A percentile compares a stretch with the other conserved stretches of the same genome.
Evolutionary conservation across 2,113 vertebrate species (phyloP).

Genomic region (Stegastes partitus): DNA sequence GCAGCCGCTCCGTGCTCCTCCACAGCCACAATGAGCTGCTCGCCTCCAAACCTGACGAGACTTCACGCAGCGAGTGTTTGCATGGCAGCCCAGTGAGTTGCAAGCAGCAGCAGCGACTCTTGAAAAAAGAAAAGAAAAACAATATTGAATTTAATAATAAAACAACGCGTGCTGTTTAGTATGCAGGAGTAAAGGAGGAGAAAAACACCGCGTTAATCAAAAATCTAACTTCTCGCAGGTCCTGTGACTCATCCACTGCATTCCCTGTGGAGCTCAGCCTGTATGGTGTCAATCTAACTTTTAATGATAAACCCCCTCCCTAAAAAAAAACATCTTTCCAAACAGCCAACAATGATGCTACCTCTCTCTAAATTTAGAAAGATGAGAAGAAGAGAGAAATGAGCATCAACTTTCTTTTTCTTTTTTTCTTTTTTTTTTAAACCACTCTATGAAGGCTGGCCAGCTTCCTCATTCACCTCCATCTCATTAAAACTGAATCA

Average conservation of each 20-base stretch:
- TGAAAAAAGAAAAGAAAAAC: too few species aligned
- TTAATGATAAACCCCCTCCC: not conserved
- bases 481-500: conserved; percentile 72
- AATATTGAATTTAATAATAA: not conserved
- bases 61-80: conserved; percentile 41
- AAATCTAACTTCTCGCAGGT: conserved; percentile 28
- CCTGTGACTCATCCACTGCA: not conserved
- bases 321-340: not conserved
- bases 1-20: conserved; percentile 33
- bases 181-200: not conserved
- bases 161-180: not conserved
- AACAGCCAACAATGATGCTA: not conserved
- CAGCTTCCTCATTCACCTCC: conserved; percentile 60
- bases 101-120: not conserved
- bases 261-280: conserved; percentile 13
- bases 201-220: conserved; percentile 15
- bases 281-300: conserved; percentile 43
- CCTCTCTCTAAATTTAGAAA: conserved; percentile 53
- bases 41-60: conserved; percentile 34
- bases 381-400: conserved; percentile 34
- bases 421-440: not conserved
- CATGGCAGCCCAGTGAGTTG: conserved; percentile 7
- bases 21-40: conserved; percentile 41
- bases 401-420: conserved; percentile 19
- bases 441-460: conserved; percentile 30